phyloP scores from a whole-genome alignment of 1,140 invertebrate species.

The Telenomus remus region DNA sequence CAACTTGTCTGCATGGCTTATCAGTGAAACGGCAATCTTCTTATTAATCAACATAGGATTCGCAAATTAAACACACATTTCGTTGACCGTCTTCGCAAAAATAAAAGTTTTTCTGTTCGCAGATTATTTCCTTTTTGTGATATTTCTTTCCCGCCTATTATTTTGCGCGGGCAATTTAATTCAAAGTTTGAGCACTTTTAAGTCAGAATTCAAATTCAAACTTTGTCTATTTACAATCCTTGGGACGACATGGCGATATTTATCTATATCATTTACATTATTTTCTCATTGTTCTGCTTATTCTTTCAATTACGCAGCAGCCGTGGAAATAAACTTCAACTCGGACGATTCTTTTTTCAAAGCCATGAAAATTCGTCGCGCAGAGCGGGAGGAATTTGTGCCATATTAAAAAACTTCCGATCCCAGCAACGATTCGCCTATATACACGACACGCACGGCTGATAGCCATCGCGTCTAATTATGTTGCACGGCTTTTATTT shows the following conservation, averaged over 20 bases:
- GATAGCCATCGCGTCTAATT: too few species aligned
- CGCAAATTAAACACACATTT: conserved; percentile 21
- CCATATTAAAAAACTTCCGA: background rate
- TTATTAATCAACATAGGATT: too few species aligned
- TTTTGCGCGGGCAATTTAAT: conserved; percentile 29
- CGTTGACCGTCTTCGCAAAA: too few species aligned
- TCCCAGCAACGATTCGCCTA: too few species aligned
- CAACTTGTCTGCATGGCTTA: too few species aligned
- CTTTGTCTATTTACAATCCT: conserved; percentile 35
- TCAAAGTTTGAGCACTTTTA: conserved; percentile 31
- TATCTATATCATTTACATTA: conserved; percentile 55
- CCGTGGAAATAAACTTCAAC: conserved; percentile 21
- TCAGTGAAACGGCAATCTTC: too few species aligned
- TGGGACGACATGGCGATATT: conserved; percentile 33
- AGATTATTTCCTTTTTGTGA: conserved; percentile 10
- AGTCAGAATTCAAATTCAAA: conserved; percentile 42
- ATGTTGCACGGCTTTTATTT: too few species aligned
- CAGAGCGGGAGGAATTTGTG: background rate
- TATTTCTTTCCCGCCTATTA: background rate
- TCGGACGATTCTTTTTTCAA: conserved; percentile 31
- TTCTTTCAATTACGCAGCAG: conserved; percentile 44
- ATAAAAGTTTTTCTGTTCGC: background rate
- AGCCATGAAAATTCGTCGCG: conserved; percentile 15
- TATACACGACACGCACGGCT: too few species aligned
- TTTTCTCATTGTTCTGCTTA: conserved; percentile 41